A percentile compares a stretch with the other conserved stretches of the same genome.
Conservation (phyloP, 2,797 vertebrate genomes). For the Lithobates pipiens region DNA sequence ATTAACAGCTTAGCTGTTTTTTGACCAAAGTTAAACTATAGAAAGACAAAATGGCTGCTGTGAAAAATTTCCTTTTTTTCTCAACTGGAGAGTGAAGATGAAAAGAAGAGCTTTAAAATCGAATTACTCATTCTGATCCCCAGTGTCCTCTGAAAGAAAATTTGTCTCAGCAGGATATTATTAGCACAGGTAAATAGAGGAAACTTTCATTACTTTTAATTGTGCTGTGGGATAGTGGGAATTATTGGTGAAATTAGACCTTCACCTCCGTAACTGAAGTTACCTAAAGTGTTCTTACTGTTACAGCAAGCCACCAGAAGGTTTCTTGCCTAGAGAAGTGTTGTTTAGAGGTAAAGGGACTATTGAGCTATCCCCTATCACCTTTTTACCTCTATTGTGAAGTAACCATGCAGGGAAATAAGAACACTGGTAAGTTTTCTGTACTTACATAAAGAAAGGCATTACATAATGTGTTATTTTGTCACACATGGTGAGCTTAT, state of each 20-base stretch:
- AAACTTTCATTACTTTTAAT: constrained; percentile 61
- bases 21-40: not conserved
- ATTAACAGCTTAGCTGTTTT: not conserved
- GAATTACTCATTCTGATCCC: constrained; percentile 56
- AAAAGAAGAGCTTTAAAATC: constrained; percentile 60
- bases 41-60: not conserved
- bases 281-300: constrained; percentile 55
- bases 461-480: not conserved
- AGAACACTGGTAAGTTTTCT: not conserved
- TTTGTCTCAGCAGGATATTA: constrained; percentile 57
- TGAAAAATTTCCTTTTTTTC: constrained; percentile 29
- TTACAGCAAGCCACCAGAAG: constrained; percentile 12
- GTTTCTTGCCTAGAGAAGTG: not conserved
- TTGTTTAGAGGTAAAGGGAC: not conserved
- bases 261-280: constrained; percentile 62
- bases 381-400: not conserved
- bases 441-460: not conserved
- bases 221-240: constrained; percentile 62
- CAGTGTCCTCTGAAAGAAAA: constrained; percentile 62
- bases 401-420: not conserved
- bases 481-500: not conserved
- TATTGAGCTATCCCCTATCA: not conserved
- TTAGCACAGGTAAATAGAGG: constrained; percentile 58
- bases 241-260: constrained; percentile 53
- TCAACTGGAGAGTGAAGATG: constrained; percentile 54